Base-by-base conservation (phyloP, 2,113 vertebrate species). In the Pelusios castaneus region DNA sequence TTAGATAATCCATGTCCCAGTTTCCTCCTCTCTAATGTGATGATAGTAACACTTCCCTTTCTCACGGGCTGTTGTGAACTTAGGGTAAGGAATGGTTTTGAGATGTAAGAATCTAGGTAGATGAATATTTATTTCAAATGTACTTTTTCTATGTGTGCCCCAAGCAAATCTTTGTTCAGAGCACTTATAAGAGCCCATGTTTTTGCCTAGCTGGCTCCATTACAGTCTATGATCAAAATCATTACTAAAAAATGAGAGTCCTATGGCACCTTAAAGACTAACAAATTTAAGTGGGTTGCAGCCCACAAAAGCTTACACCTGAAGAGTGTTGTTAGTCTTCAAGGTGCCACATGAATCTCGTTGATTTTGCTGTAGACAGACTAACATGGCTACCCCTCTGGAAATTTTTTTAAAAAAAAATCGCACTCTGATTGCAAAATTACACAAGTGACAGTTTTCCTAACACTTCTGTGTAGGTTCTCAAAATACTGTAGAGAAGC, bases 371-470 rank as follows among this genome's bases (percentile, higher is more conserved):
- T 47, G 47, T 47, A 47, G 6, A 47, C 47, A 47, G 47, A 47
- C 47, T 47, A 47, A 47, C 47, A 47, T 10, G 10, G 47, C 7
- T 47, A 47, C 47, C 47, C 47, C 47, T 47, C 47, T 47, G 47
- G 47, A 47, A 47, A 47, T 47, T 8, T 47, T 47, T 47, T 8
- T 8, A 47, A 47, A 52, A 82, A 85, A 82, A 93, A 86, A 88
- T 94, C 94, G 91, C 95, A 92, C 92, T 90, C 86, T 2, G 84
- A 38, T 88, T 92, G 93, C 89, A 90, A 60, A 93, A 89, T 95
- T 92, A 10, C 88, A 92, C 93, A 93, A 96, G 94, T 79, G 92
- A 95, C 96, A 95, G 95, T 60, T 97, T 96, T 97, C 93, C 88
- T 96, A 95, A 97, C 96, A 97, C 93, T 82, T 97, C 94, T 91